Evolutionary conservation across 1,140 invertebrate genomes (phyloP).

Genomic region (Heterodera carotae): DNA sequence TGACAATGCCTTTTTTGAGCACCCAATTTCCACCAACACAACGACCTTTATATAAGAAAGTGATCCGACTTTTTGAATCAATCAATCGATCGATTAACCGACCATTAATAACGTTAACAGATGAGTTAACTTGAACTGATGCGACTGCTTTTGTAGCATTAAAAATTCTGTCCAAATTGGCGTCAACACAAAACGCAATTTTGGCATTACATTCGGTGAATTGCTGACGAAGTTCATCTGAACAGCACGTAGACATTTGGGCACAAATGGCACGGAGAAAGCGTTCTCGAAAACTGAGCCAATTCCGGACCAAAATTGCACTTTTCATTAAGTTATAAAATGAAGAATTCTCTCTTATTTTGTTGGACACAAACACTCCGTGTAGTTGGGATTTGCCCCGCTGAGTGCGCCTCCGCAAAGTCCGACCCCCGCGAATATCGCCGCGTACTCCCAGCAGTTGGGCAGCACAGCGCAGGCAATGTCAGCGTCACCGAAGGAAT

Average conservation of each 20-base stretch:
- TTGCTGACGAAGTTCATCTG: conserved; percentile 50
- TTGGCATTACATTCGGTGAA: conserved; percentile 50
- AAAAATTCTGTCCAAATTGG: conserved; percentile 35
- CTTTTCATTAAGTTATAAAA: too few species aligned
- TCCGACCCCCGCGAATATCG: conserved; percentile 45
- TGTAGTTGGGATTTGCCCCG: conserved; percentile 48
- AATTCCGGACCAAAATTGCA: too few species aligned
- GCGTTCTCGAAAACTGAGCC: too few species aligned
- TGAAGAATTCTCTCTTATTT: too few species aligned
- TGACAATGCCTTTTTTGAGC: conserved; percentile 8
- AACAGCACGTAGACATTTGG: conserved; percentile 34
- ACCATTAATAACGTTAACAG: too few species aligned
- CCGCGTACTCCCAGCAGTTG: conserved; percentile 52
- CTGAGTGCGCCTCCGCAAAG: conserved; percentile 50
- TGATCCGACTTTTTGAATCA: conserved; percentile 20
- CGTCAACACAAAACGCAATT: conserved; percentile 51
- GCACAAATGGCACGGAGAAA: conserved; percentile 26
- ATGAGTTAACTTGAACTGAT: too few species aligned
- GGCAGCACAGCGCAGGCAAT: conserved; percentile 42
- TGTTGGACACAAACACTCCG: conserved; percentile 42
- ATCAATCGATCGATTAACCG: conserved; percentile 13
- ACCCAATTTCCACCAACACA: conserved; percentile 38
- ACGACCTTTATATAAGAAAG: conserved; percentile 36
- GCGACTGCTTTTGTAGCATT: conserved; percentile 39
- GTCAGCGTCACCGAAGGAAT: conserved; percentile 39